These are phyloP conservation scores for Callospermophilus lateralis DNA, from an alignment of 2,113 vertebrate species.

Conservation along the genomic window DNA sequence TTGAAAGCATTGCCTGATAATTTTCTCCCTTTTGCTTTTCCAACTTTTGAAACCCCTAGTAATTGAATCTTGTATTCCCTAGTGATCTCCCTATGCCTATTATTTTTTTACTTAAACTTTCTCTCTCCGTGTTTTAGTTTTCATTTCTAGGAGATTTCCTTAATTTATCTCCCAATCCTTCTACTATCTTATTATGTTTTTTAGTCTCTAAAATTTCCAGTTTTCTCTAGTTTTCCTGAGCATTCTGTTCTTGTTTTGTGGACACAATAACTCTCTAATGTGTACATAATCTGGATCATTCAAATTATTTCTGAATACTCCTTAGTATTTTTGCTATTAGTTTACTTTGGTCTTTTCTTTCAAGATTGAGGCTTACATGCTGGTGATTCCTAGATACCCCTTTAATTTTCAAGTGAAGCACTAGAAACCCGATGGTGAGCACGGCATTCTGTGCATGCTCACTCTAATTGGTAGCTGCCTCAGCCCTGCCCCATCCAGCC, in stretches of 20 bases:
- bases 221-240: neutral
- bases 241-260: slow-evolving; percentile 19
- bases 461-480: neutral
- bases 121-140: neutral
- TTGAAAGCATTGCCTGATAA: neutral
- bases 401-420: neutral
- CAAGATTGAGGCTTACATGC: neutral
- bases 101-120: neutral
- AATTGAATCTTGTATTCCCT: no score
- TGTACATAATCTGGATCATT: neutral
- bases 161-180: neutral
- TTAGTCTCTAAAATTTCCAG: neutral
- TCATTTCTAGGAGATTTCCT: neutral
- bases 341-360: neutral
- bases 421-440: neutral
- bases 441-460: neutral
- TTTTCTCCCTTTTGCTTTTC: neutral
- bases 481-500: no score
- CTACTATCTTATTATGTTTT: slow-evolving; percentile 15
- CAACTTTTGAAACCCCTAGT: neutral
- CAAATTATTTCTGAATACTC: neutral
- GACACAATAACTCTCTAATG: neutral
- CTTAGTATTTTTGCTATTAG: neutral
- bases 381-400: neutral
- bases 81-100: neutral